Conservation (phyloP, 2,797 vertebrate species). For the Parauchenoglanis punctatus region DNA sequence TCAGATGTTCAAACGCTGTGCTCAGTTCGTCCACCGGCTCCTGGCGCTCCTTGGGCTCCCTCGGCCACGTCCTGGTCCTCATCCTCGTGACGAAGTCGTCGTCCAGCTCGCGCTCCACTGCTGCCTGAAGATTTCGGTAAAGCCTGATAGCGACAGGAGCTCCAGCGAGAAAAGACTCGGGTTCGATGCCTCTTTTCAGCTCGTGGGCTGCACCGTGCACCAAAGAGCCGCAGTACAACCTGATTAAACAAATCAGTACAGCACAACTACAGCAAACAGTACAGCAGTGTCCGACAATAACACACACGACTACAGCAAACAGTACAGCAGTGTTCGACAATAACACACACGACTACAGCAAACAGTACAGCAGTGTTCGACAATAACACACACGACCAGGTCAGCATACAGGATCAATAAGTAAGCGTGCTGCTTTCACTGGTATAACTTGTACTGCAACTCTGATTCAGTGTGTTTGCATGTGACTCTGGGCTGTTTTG, state of each 20-base stretch:
- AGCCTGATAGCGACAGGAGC: slow-evolving; percentile 57
- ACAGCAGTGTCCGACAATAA: neutral
- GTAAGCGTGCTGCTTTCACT: neutral
- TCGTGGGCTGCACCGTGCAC: slow-evolving; percentile 72
- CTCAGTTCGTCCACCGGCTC: slow-evolving; percentile 7
- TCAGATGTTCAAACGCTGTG: slow-evolving; percentile 61
- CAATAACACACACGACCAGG: neutral
- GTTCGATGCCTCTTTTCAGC: slow-evolving; percentile 57
- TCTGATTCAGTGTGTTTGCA: neutral
- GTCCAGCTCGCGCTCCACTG: slow-evolving; percentile 59
- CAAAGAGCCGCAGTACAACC: slow-evolving; percentile 79
- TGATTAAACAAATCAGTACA: slow-evolving; percentile 55
- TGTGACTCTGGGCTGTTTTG: neutral
- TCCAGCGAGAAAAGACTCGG: slow-evolving; percentile 64
- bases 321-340: too few relatives aligned
- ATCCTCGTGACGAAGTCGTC: slow-evolving; percentile 56
- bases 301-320: too few relatives aligned
- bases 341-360: too few relatives aligned
- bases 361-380: too few relatives aligned
- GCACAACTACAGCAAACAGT: neutral
- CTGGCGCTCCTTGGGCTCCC: too few relatives aligned
- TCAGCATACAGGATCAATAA: neutral
- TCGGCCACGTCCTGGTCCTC: neutral
- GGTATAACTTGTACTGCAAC: neutral
- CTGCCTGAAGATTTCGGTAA: slow-evolving; percentile 66